Evolutionary conservation across 2,797 vertebrate genomes (phyloP).

Genomic region (Fistularia tabacaria): DNA sequence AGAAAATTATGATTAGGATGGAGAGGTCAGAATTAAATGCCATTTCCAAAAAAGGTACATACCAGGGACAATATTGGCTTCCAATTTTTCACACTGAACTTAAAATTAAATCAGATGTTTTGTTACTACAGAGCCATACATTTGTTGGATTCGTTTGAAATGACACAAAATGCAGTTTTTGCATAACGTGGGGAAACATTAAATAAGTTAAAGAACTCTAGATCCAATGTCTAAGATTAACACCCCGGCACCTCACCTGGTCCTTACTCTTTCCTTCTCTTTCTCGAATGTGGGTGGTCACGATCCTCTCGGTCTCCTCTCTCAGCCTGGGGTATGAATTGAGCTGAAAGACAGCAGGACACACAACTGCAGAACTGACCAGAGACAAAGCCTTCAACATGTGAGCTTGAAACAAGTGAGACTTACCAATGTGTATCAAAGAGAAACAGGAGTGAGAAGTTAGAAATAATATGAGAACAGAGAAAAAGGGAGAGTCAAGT

Average conservation of each 20-base stretch:
- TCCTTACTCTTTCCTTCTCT: constrained; percentile 94
- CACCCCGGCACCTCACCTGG: constrained; percentile 76
- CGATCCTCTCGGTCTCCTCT: constrained; percentile 94
- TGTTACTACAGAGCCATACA: background rate
- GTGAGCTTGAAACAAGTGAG: constrained; percentile 41
- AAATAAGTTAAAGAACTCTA: too few relatives aligned
- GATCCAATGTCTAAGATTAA: background rate
- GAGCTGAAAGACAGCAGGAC: constrained; percentile 76
- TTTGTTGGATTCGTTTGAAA: too few relatives aligned
- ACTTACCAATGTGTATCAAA: constrained; percentile 68
- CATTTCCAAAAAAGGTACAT: constrained; percentile 2
- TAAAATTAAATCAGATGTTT: background rate
- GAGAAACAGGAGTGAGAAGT: constrained; percentile 63
- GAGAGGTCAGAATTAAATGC: constrained; percentile 35
- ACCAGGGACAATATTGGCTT: constrained; percentile 3
- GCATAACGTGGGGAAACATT: background rate
- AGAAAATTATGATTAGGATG: constrained; percentile 44
- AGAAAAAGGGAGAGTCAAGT: constrained; percentile 59
- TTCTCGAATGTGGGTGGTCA: constrained; percentile 90
- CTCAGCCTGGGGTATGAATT: constrained; percentile 88
- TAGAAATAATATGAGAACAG: constrained; percentile 61
- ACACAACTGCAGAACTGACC: constrained; percentile 51
- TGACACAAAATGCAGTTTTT: too few relatives aligned
- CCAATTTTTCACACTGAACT: constrained; percentile 6
- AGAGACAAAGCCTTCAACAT: constrained; percentile 22